Percentiles rank a stretch among this genome's conserved stretches.
These are phyloP conservation scores for Listronotus oregonensis DNA, from an alignment of 1,140 invertebrate species.

Conservation along the genomic window DNA sequence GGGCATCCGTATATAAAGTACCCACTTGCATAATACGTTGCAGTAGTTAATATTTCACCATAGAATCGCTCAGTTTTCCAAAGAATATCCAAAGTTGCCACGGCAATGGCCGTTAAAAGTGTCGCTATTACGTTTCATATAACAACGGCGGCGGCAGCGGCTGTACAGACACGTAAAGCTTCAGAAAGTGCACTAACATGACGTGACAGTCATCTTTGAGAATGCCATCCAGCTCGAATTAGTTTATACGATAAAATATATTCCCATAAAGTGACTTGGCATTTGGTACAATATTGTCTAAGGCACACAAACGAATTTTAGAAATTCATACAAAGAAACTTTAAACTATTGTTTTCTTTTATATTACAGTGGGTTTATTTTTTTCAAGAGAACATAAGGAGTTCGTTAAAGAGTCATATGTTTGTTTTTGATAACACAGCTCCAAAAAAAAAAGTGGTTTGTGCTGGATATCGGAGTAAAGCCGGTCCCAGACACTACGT, in stretches of 20 bases:
- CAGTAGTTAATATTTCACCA: neutral
- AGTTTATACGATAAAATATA: constrained; percentile 33
- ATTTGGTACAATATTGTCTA: constrained; percentile 24
- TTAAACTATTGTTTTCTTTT: too few relatives aligned
- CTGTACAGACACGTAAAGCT: constrained; percentile 30
- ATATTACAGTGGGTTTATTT: too few relatives aligned
- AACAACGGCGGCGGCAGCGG: constrained; percentile 19
- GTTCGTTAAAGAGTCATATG: too few relatives aligned
- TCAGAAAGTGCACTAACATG: constrained; percentile 31
- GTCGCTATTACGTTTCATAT: constrained; percentile 32
- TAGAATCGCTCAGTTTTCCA: too few relatives aligned
- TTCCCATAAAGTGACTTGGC: constrained; percentile 23
- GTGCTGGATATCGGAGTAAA: too few relatives aligned
- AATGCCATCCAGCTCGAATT: constrained; percentile 28
- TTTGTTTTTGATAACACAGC: too few relatives aligned
- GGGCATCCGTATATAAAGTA: neutral
- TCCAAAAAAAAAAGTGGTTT: too few relatives aligned
- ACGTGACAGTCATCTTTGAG: constrained; percentile 35
- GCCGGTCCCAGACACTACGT: too few relatives aligned
- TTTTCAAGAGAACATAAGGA: too few relatives aligned
- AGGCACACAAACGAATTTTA: neutral
- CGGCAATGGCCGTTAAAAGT: constrained; percentile 17
- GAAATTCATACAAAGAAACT: neutral
- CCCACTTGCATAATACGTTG: neutral
- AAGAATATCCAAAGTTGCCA: neutral